phyloP scores from a whole-genome alignment of 2,797 vertebrate genomes.

The Darevskia mixta region DNA sequence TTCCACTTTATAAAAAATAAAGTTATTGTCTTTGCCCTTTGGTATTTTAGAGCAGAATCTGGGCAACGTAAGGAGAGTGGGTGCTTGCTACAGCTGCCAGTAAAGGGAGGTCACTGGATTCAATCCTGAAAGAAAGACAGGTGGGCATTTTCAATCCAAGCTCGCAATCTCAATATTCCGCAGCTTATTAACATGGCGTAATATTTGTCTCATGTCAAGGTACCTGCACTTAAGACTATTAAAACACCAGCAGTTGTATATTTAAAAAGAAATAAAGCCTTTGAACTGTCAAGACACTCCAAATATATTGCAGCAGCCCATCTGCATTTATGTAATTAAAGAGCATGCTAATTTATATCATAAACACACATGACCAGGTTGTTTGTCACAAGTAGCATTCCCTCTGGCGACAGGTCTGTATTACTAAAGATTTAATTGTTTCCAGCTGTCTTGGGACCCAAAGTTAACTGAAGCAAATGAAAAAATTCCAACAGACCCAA shows the following conservation, averaged over 20 bases:
- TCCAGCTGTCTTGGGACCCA: not conserved
- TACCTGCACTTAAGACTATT: fast-evolving
- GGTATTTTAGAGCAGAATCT: slow-evolving; percentile 92
- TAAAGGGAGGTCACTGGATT: slow-evolving; percentile 97
- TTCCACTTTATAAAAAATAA: slow-evolving; percentile 59
- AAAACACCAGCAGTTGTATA: fast-evolving
- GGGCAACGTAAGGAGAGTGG: slow-evolving; percentile 97
- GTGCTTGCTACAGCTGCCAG: slow-evolving; percentile 97
- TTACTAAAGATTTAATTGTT: not conserved
- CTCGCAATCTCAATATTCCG: fast-evolving
- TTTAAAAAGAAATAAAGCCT: fast-evolving
- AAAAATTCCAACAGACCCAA: not conserved
- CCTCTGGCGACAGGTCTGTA: not conserved
- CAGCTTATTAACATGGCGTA: not conserved
- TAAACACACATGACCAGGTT: not conserved
- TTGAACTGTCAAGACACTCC: fast-evolving
- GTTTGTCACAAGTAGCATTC: slow-evolving; percentile 17
- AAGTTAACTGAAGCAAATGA: not conserved
- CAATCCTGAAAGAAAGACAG: slow-evolving; percentile 84
- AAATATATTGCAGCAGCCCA: not conserved
- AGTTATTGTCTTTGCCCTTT: slow-evolving; percentile 52
- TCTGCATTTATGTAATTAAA: fast-evolving
- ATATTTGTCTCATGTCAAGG: fast-evolving
- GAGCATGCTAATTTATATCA: not conserved
- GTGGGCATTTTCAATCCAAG: slow-evolving; percentile 40